Base-by-base conservation (phyloP, 2,797 vertebrate genomes). In the Euphonia xanthogaster region DNA sequence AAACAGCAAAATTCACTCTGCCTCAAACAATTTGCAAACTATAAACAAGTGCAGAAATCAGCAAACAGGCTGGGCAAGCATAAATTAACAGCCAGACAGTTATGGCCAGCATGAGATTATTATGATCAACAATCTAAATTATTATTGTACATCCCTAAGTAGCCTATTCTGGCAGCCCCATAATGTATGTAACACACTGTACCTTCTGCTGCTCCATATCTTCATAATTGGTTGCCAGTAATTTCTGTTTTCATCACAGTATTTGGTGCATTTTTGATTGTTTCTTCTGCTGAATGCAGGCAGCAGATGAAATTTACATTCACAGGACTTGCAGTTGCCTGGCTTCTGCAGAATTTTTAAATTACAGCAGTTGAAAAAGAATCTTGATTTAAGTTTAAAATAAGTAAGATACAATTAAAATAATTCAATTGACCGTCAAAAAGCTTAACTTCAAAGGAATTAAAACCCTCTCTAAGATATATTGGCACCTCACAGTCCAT, bases 51-150 rank as follows among this genome's bases (percentile, higher is more conserved):
- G 62, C 31, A 88, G 75, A 82, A 83, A 4, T 15, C 67, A 90
- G 72, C 45, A 79, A 94, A 80, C 30, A 74, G 91, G 33, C 92
- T 75, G 39, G 72, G 86, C 86, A 92, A 91, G n/a, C 84, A 94
- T 95, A 91, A 96, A 96, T 66, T 77, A 93, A 83, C 84, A 78
- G 65, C 37, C 84, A 93, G 86, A 86, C 75, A 80, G 58, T 96
- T 96, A 97, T 40, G 84, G 87, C 66, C 84, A 88, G 65, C 75
- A 81, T 53, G 86, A 87, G 93, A 93, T 82, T 90, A 93, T 91
- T 68, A 86, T 72, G 81, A 95, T 91, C 93, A 95, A 86, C 91
- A 95, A 91, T 78, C 54, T 91, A 90, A 93, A 96, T 93, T 94
- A 93, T 91, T 91, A 91, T 90, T 89, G 82, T 91, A 78, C 72